Base-by-base conservation (phyloP, 2,888 invertebrate genomes). In the Dicyrtomina minuta region DNA sequence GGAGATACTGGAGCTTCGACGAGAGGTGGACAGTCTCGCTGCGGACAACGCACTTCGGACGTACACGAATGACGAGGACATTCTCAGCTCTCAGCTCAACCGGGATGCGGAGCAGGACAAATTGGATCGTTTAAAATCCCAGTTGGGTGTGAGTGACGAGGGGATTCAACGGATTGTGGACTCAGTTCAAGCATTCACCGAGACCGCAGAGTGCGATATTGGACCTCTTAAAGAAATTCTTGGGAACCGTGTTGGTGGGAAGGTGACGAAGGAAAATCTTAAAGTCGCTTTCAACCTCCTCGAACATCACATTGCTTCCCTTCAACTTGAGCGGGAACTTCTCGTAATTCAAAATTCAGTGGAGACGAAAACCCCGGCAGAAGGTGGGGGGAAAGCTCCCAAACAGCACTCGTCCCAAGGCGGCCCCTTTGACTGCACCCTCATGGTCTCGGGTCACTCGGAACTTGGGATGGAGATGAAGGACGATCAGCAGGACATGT, bases 391-490 rank as follows among this genome's bases (percentile, higher is more conserved):
- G 3, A 68, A 68, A 60, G 51, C 68, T 15, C 60, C 49, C 6
- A 60, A 60, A 27, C 22, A 53, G 3, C 41, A 59, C 41, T 43
- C 41, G 20, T 10, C 66, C 20, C n/a, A n/a, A 10, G 68, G 68
- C 10, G 68, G 68, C 27, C 68, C 68, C 13, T 68, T 51, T 68
- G 68, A 68, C 39, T 41, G 60, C 17, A 49, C 49, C 5, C 1
- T 60, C 2, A 15, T 60, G 2, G 61, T 68, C n/a, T 60, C 68
- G 1, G 60, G 60, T 15, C 41, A 60, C 2, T 51, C 68, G 15
- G 68, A 68, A 60, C 39, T 66, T 20, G 66, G 59, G n/a, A 68
- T 46, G 68, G 68, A 68, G 22, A 68, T 60, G 60, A 58, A 66
- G 20, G 66, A 58, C 10, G 68, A 59, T 39, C 49, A 68, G 22